A percentile compares a stretch with the other conserved stretches of the same genome.
These are phyloP conservation scores for Epinotia ramella DNA, from an alignment of 2,888 invertebrate species.

Conservation along the genomic window DNA sequence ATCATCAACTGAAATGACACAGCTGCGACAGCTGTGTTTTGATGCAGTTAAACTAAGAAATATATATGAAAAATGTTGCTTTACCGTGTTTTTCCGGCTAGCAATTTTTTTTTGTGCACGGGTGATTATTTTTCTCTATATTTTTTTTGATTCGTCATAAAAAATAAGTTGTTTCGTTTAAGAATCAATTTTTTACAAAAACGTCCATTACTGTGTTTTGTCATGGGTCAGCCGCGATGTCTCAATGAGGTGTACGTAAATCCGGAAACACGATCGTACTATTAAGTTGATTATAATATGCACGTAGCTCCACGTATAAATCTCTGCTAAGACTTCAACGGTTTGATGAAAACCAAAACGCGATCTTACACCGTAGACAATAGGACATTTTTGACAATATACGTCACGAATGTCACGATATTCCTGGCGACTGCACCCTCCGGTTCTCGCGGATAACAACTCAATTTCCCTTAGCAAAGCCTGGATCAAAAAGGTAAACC, in stretches of 20 bases:
- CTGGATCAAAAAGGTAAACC: constrained; percentile 65
- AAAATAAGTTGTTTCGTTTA: no score
- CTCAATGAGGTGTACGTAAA: background rate
- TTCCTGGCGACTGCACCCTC: constrained; percentile 18
- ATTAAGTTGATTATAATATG: constrained; percentile 9
- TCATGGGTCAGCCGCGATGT: no score
- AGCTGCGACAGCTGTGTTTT: no score
- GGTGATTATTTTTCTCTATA: no score
- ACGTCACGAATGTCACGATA: background rate
- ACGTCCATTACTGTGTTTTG: no score
- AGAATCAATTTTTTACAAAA: no score
- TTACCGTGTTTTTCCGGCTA: no score
- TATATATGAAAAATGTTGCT: no score
- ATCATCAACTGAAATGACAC: no score
- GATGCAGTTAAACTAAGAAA: no score
- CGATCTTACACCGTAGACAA: background rate
- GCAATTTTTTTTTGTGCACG: no score
- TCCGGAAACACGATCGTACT: background rate
- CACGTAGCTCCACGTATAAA: background rate
- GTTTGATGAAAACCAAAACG: background rate
- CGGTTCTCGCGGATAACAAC: constrained; percentile 71
- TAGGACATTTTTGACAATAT: background rate
- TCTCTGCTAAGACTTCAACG: background rate
- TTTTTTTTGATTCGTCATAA: no score
- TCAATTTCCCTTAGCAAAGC: constrained; percentile 74